phyloP scores from a whole-genome alignment of 2,113 vertebrate genomes.

The Mus pahari region DNA sequence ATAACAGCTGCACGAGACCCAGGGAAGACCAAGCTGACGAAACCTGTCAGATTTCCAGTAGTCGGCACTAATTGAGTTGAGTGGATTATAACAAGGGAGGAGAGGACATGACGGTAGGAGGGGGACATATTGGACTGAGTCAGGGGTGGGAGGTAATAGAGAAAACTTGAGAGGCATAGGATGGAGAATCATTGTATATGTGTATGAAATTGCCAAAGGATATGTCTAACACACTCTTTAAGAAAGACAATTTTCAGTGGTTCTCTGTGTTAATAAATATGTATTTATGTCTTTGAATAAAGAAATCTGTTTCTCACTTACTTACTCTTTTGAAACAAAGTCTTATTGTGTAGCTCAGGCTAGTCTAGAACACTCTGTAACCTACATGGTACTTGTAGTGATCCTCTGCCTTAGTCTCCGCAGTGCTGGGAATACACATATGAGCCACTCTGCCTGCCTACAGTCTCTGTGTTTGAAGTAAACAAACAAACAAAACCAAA shows the following conservation, averaged over 20 bases:
- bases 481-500: not conserved
- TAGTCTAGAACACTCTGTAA: not conserved
- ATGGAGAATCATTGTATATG: not conserved
- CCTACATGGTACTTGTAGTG: too few relatives aligned
- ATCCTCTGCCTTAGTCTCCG: not conserved
- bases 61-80: not conserved
- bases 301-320: not conserved
- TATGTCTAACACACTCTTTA: not conserved
- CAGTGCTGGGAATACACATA: not conserved
- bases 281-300: constrained; percentile 10
- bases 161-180: not conserved
- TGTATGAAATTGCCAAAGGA: not conserved
- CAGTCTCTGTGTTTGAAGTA: not conserved
- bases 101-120: not conserved
- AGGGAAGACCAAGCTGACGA: not conserved
- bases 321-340: not conserved
- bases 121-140: not conserved
- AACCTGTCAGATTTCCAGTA: not conserved
- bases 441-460: not conserved
- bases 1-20: not conserved
- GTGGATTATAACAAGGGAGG: not conserved
- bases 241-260: not conserved
- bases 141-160: not conserved
- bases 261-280: not conserved
- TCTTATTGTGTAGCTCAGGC: not conserved